Evolutionary conservation across 2,113 vertebrate species (phyloP).

Genomic region (Spea multiplicata): DNA sequence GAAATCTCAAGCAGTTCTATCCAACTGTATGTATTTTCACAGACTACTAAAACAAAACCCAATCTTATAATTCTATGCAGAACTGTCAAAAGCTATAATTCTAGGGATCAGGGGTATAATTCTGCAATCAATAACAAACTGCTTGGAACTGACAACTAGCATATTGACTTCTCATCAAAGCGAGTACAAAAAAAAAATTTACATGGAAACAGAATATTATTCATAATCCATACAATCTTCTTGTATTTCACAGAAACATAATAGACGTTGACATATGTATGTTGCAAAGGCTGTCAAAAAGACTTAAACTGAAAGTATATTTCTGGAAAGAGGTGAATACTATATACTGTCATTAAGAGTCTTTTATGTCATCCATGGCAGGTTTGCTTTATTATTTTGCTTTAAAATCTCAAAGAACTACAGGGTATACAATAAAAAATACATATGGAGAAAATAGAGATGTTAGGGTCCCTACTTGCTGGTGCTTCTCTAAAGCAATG

Average conservation of each 20-base stretch:
- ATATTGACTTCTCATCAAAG: conserved; percentile 3
- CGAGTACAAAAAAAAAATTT: not conserved
- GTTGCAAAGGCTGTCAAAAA: no score
- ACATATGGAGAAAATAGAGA: no score
- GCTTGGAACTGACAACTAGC: conserved; percentile 1
- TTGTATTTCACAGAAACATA: not conserved
- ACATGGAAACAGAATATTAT: not conserved
- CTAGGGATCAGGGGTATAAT: conserved; percentile 8
- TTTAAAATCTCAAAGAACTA: no score
- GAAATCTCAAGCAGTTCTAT: conserved; percentile 5
- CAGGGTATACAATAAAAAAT: no score
- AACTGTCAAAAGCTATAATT: conserved; percentile 31
- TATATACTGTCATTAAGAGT: no score
- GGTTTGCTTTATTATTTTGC: no score
- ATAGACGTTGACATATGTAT: not conserved
- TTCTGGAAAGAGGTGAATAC: no score
- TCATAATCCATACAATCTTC: not conserved
- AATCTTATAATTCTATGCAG: conserved; percentile 6
- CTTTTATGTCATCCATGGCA: no score
- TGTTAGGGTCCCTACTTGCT: no score
- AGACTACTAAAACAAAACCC: conserved; percentile 19
- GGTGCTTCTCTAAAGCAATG: no score
- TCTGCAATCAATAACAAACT: conserved; percentile 26
- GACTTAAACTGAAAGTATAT: no score
- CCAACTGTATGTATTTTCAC: conserved; percentile 17